Conservation (phyloP, 2,113 vertebrate genomes). For the Epinephelus cyanopodus region DNA sequence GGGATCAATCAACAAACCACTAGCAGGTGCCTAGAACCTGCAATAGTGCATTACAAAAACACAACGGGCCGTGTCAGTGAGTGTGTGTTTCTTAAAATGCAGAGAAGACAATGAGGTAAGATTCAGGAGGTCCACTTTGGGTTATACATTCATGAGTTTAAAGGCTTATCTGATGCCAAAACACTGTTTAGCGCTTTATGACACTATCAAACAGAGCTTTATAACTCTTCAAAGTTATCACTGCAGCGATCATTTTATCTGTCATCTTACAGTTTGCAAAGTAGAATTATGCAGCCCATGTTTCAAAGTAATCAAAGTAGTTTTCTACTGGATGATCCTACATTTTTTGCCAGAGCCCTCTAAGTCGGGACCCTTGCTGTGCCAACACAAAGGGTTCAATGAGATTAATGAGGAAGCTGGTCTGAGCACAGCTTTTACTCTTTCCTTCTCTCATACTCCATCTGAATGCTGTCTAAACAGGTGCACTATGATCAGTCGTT, state of each 20-base stretch:
- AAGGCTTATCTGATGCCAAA: background rate
- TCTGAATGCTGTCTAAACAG: background rate
- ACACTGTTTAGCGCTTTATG: background rate
- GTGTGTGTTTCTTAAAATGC: background rate
- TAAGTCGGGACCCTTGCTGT: too few relatives aligned
- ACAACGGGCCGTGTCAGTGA: background rate
- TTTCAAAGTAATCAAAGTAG: background rate
- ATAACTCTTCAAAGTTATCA: background rate
- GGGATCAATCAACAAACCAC: background rate
- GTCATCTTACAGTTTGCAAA: background rate
- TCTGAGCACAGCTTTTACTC: background rate
- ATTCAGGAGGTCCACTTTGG: background rate
- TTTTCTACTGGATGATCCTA: background rate
- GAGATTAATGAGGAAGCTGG: background rate
- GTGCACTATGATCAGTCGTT: background rate
- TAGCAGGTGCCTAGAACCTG: background rate
- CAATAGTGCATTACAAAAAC: background rate
- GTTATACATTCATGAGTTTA: background rate
- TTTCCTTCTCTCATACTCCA: background rate
- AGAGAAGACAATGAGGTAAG: background rate
- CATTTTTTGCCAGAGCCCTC: background rate
- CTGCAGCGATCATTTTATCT: background rate
- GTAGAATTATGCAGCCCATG: background rate
- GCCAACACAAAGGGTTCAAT: background rate
- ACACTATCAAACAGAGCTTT: constrained; percentile 1